Percentiles rank a stretch among this genome's conserved stretches.
phyloP scores from a whole-genome alignment of 2,113 vertebrate genomes.

The Psammodynastes pulverulentus region DNA sequence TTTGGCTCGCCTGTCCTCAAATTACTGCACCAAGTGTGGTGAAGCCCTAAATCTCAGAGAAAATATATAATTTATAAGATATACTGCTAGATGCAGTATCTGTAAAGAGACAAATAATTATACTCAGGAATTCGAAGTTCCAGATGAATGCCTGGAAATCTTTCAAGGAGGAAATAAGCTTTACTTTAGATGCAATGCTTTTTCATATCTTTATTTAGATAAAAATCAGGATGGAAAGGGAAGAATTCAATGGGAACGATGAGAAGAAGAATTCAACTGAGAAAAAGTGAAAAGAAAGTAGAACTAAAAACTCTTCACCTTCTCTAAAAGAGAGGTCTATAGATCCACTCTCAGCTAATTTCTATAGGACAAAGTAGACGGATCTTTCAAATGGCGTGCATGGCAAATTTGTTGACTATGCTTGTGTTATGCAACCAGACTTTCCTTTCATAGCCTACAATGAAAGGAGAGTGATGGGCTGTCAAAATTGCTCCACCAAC shows the following conservation, averaged over 20 bases:
- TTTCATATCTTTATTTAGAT: background rate
- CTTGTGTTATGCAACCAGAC: background rate
- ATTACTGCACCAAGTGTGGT: background rate
- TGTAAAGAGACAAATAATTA: background rate
- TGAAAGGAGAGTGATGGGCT: background rate
- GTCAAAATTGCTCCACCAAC: background rate
- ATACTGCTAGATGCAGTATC: background rate
- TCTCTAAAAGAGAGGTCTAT: background rate
- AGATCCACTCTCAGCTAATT: background rate
- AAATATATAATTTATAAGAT: background rate
- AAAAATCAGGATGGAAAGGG: background rate
- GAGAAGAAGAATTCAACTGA: background rate
- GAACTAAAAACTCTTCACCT: background rate
- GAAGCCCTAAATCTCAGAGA: background rate
- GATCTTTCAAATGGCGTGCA: background rate
- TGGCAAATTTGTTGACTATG: conserved; percentile 3
- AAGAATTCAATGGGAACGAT: background rate
- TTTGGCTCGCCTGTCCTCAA: background rate
- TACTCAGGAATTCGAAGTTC: background rate
- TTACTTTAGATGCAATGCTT: background rate
- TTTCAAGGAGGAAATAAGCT: background rate
- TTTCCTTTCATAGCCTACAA: conserved; percentile 3
- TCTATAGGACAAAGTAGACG: background rate
- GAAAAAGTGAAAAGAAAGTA: background rate
- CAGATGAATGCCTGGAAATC: background rate